Evolutionary conservation across 2,797 vertebrate species (phyloP), one percentile per base, ranked within the genome.

Genomic region (Botia almorhae): DNA sequence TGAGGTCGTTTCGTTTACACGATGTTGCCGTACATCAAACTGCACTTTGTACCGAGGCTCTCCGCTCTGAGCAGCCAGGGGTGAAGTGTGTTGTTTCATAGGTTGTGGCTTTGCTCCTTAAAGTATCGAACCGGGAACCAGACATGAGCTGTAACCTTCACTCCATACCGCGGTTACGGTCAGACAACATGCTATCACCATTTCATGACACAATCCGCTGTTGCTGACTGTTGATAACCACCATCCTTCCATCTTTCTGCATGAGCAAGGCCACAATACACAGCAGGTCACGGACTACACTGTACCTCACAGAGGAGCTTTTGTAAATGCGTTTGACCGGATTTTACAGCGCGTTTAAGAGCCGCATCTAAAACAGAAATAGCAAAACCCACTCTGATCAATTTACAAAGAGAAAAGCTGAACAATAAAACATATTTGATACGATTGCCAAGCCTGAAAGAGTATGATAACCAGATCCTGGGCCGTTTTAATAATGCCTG

Each of bases 401-500:
- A 29, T 79, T 55, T 55, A 68, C 56, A 81, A 77, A 68, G 29
- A 73, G 73, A 56, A 80, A 19, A 74, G 56, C 46, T 26, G 14
- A 55, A 70, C 58, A 81, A 77, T 70, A 64, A 58, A 86, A 64
- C 19, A 74, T 51, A 53, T 70, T 79, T 80, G 63, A 87, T 77
- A 36, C 46, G 14, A 76, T 84, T 76, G 81, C 53, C 82, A 87
- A 90, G 84, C 86, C 80, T 86, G 7, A 56, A 89, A 76, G 83
- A 88, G 91, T 90, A 90, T 80, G 87, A 91, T 90, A 90, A 91
- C 87, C 85, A 80, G 83, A 93, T 89, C 86, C 83, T 85, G 50
- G 69, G 88, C 90, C 88, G 90, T 92, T 93, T 91, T 88, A 91
- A 89, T 93, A 93, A 92, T 91, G 90, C 80, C 88, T 80, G 87